Base-by-base conservation (phyloP, 2,113 vertebrate species). In the Rana temporaria region DNA sequence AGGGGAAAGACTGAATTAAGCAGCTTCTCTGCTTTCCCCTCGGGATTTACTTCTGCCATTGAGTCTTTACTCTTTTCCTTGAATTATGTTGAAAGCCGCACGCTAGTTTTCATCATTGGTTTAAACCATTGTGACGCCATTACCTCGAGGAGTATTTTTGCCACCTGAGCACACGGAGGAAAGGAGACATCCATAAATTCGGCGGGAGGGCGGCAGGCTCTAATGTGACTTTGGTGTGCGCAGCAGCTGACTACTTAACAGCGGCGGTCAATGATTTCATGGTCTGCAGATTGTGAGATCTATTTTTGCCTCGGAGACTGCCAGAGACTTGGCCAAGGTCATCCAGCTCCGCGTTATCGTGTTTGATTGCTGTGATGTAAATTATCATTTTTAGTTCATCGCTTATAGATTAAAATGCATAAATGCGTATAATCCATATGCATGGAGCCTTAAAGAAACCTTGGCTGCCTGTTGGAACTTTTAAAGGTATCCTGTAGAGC, bases 281-380 rank as follows among this genome's bases (percentile, higher is more conserved):
- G 77, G 77, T 79, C 65, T 79, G 77, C 16, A 17, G 64, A 69
- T 57, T 59, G 16, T 34, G 1, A 68, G 65, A 69, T 79, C 53
- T 79, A 79, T 79, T 79, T 69, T 79, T 67, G 53, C 48, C 57
- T 75, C 64, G 17, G 64, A 79, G 63, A 79, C 38, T 79, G 64
- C 64, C 55, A 24, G 30, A 67, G 76, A 34, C 64, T 79, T 20
- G 48, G 24, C 65, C 77, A 79, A 79, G 77, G 77, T 79, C 65
- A 79, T 34, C 34, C 2, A 12, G 15, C n/a, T 38, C 26, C 17
- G 56, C 48, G 14, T 24, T 4, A 22, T 2, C 77, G 18, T 14
- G n/a, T 24, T 20, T 59, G 19, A 56, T 18, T 7, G 14, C 66
- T 20, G 7, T 79, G 32, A 59, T 59, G 65, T 38, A 79, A 14